phyloP scores from a whole-genome alignment of 2,797 vertebrate genomes.

The Channallabes apus region DNA sequence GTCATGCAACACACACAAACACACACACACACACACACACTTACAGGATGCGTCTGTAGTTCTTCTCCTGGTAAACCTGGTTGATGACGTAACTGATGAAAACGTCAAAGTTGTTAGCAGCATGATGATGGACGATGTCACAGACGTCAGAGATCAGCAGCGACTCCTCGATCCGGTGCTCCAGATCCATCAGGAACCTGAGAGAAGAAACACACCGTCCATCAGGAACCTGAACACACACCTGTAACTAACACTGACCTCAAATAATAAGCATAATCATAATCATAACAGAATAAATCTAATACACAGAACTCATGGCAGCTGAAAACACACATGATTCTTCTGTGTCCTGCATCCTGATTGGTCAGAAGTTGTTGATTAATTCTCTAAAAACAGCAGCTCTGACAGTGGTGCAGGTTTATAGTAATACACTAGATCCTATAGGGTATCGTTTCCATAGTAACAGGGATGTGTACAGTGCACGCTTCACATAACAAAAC shows the following conservation, averaged over 20 bases:
- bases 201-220: slow-evolving; percentile 62
- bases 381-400: neutral
- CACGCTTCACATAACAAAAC: no score
- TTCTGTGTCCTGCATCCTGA: neutral
- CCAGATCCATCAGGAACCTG: slow-evolving; percentile 92
- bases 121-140: slow-evolving; percentile 86
- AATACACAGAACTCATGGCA: neutral
- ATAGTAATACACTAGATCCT: neutral
- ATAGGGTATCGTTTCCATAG: no score
- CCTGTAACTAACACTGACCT: slow-evolving; percentile 23
- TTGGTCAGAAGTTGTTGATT: neutral
- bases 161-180: slow-evolving; percentile 89
- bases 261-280: neutral
- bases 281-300: neutral
- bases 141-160: slow-evolving; percentile 92
- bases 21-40: slow-evolving; percentile 53
- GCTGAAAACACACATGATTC: neutral
- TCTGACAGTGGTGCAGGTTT: neutral
- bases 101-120: slow-evolving; percentile 83
- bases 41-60: slow-evolving; percentile 93
- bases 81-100: slow-evolving; percentile 95
- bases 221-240: slow-evolving; percentile 81
- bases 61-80: slow-evolving; percentile 95
- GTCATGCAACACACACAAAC: neutral
- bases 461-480: no score